Evolutionary conservation across 2,113 vertebrate species (phyloP).

Genomic region (Tinamus guttatus): DNA sequence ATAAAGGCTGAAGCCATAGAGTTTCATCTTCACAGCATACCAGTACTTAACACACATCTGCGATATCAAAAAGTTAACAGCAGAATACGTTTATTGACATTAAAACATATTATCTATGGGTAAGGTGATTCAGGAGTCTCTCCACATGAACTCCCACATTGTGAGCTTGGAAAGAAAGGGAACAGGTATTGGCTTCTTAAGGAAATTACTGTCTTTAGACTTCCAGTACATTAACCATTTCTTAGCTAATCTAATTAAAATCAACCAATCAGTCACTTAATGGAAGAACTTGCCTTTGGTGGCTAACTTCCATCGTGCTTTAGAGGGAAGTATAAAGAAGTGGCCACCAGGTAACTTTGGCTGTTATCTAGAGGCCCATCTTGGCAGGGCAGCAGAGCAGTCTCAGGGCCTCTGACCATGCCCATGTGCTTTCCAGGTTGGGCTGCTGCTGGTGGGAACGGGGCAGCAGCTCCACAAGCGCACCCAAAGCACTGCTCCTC

Average conservation of each 20-base stretch:
- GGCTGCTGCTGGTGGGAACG: rapidly evolving
- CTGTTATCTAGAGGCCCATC: not conserved
- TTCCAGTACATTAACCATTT: not conserved
- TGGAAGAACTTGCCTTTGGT: not conserved
- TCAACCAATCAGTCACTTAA: not conserved
- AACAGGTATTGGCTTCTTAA: not conserved
- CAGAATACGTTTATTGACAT: not conserved
- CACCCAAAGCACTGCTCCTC: not conserved
- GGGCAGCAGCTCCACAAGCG: not conserved
- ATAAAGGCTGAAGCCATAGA: not conserved
- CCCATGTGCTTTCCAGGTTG: not conserved
- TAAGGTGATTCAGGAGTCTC: not conserved
- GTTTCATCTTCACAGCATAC: not conserved
- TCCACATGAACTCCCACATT: not conserved
- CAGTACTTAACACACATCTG: not conserved
- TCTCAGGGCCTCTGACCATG: rapidly evolving
- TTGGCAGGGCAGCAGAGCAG: rapidly evolving
- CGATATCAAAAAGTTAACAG: not conserved
- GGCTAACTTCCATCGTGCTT: not conserved
- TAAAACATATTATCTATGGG: not conserved
- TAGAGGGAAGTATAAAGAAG: not conserved
- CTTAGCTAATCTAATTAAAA: not conserved
- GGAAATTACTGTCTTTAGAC: not conserved
- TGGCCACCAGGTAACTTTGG: not conserved
- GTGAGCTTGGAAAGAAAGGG: not conserved